These are phyloP conservation scores for Sarotherodon lohbergeri DNA, from an alignment of 2,113 vertebrate genomes.

Conservation along the genomic window DNA sequence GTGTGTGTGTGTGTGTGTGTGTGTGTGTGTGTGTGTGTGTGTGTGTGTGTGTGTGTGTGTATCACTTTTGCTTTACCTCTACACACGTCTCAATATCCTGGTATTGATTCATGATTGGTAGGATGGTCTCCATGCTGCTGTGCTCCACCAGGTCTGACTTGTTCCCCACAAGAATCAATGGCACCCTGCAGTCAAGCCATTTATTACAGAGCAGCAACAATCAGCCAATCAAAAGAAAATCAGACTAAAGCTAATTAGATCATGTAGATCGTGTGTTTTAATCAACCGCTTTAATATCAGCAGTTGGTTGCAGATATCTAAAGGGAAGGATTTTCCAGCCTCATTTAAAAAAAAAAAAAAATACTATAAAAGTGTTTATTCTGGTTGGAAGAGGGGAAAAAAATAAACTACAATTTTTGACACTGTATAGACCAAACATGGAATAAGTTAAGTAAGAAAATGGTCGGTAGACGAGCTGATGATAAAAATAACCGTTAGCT, in stretches of 20 bases:
- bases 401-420: neutral
- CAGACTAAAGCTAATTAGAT: neutral
- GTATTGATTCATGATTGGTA: conserved; percentile 98
- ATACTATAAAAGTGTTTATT: too few species aligned
- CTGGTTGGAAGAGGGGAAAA: neutral
- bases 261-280: neutral
- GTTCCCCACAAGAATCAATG: conserved; percentile 94
- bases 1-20: neutral
- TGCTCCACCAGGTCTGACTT: conserved; percentile 98
- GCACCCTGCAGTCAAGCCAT: conserved; percentile 72
- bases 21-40: neutral
- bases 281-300: neutral
- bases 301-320: neutral
- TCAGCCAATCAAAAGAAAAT: neutral
- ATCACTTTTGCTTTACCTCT: neutral
- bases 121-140: conserved; percentile 98
- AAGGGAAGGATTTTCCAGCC: neutral
- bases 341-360: neutral
- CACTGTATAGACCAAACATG: neutral
- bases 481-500: neutral
- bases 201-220: neutral
- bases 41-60: neutral
- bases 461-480: neutral
- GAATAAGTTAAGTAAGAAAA: neutral
- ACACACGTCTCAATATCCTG: conserved; percentile 97